phyloP scores from a whole-genome alignment of 2,113 vertebrate genomes.

The Phaethon lepturus region DNA sequence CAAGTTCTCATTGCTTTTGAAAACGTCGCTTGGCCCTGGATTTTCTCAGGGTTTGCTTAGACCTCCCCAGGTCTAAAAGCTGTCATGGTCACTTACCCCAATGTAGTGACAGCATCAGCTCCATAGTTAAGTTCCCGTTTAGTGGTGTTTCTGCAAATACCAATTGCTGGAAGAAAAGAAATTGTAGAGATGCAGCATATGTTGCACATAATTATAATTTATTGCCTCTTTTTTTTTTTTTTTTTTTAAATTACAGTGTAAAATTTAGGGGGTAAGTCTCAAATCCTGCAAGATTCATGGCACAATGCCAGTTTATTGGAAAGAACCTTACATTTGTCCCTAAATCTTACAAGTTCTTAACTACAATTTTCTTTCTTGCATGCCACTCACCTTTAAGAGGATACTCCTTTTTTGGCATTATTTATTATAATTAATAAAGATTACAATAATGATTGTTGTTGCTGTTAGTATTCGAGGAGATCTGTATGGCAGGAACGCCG shows the following conservation, averaged over 20 bases:
- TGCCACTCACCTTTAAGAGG: conserved; percentile 65
- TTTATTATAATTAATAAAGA: conserved; percentile 62
- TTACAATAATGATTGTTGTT: conserved; percentile 59
- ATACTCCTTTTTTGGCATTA: conserved; percentile 55
- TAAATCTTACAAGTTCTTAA: not conserved
- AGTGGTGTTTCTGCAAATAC: not conserved
- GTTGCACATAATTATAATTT: not conserved
- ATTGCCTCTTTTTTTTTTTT: not conserved
- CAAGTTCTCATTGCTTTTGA: not conserved
- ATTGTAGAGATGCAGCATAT: not conserved
- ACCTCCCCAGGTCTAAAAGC: not conserved
- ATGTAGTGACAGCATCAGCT: not conserved
- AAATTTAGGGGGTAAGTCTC: not conserved
- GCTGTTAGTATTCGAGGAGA: conserved; percentile 71
- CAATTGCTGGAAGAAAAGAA: not conserved
- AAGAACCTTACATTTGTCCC: not conserved
- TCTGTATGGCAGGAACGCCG: conserved; percentile 72
- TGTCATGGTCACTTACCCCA: not conserved
- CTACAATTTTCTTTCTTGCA: conserved; percentile 5
- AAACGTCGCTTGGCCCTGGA: not conserved
- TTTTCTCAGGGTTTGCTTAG: not conserved
- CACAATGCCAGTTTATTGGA: not conserved
- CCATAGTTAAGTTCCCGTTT: not conserved
- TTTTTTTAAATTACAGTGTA: not conserved
- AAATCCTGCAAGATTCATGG: not conserved